Evolutionary conservation across 1,140 invertebrate species (phyloP).

Genomic region (Papilio polytes): DNA sequence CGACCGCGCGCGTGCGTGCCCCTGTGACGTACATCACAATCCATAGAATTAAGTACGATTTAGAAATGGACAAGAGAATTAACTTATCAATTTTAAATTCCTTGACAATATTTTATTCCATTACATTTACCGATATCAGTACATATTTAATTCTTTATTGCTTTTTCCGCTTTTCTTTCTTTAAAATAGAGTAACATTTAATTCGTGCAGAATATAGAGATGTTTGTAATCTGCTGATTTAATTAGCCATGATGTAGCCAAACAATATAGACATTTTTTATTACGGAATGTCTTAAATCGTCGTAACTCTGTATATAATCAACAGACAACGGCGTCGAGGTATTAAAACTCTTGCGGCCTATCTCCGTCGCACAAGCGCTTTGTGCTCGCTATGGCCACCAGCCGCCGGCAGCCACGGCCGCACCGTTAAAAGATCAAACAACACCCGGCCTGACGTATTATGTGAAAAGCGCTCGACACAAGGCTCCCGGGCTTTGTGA

Average conservation of each 20-base stretch:
- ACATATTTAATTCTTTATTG: not conserved
- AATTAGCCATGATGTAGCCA: too few species aligned
- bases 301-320: constrained; percentile 16
- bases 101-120: not conserved
- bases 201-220: too few species aligned
- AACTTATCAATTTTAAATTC: not conserved
- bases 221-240: too few species aligned
- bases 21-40: constrained; percentile 75
- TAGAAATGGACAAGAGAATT: constrained; percentile 41
- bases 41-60: constrained; percentile 54
- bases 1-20: constrained; percentile 80
- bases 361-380: constrained; percentile 15
- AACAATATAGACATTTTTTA: not conserved
- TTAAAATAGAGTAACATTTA: too few species aligned
- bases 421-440: constrained; percentile 29
- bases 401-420: not conserved
- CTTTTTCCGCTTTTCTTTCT: not conserved
- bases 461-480: not conserved
- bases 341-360: constrained; percentile 29
- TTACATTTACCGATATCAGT: not conserved
- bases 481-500: not conserved
- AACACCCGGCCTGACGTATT: not conserved
- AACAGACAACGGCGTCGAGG: constrained; percentile 19
- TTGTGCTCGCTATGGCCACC: not conserved
- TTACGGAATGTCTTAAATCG: not conserved